A percentile compares a stretch with the other conserved stretches of the same genome.
These are phyloP conservation scores for Dicranocentrus wangi DNA, from an alignment of 2,888 invertebrate species.

Conservation along the genomic window DNA sequence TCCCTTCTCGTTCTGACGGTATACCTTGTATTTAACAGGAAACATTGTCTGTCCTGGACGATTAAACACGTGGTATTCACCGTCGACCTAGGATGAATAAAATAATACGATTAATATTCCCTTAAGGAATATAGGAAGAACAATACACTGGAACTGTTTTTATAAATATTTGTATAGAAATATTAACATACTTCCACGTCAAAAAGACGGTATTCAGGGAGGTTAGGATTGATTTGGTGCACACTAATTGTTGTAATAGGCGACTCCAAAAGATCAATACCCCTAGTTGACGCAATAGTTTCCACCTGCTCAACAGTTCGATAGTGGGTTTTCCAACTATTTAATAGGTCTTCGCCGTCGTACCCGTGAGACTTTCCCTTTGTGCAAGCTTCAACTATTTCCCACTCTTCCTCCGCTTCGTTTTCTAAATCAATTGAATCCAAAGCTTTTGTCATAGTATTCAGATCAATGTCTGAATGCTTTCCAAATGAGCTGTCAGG, in stretches of 20 bases:
- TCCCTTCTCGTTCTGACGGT: conserved; percentile 71
- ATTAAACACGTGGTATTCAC: conserved; percentile 68
- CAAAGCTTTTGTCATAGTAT: conserved; percentile 61
- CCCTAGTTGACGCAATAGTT: conserved; percentile 48
- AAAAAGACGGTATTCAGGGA: conserved; percentile 70
- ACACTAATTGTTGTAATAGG: conserved; percentile 60
- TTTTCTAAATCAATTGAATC: conserved; percentile 67
- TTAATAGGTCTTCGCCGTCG: conserved; percentile 80
- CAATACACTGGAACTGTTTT: background rate
- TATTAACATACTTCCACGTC: conserved; percentile 43
- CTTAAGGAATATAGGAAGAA: conserved; percentile 22
- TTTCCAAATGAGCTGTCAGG: background rate
- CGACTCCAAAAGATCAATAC: conserved; percentile 55
- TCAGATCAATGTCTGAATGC: conserved; percentile 52
- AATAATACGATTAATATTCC: too few species aligned
- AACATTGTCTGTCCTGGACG: conserved; percentile 65
- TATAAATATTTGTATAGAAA: too few species aligned
- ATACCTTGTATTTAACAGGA: conserved; percentile 70
- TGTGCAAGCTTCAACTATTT: conserved; percentile 70
- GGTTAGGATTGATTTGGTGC: conserved; percentile 68
- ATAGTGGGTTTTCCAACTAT: conserved; percentile 87
- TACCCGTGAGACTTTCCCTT: conserved; percentile 58
- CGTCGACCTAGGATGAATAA: conserved; percentile 66
- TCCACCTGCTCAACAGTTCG: conserved; percentile 77
- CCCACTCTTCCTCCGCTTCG: conserved; percentile 68